phyloP scores from a whole-genome alignment of 1,140 invertebrate genomes.

The Druon quercuslanigerum region DNA sequence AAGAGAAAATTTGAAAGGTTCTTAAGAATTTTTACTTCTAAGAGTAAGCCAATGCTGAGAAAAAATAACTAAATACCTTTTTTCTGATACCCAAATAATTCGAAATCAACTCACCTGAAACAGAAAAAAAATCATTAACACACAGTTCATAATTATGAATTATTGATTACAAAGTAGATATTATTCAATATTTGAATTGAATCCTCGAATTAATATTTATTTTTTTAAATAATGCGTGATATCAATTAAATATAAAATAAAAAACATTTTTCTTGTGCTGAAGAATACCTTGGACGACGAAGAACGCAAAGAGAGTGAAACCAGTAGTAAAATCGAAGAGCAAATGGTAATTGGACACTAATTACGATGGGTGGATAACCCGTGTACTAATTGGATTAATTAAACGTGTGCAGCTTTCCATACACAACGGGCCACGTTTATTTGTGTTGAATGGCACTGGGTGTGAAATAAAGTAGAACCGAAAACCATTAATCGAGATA shows the following conservation, averaged over 20 bases:
- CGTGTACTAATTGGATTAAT: conserved; percentile 60
- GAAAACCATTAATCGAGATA: not conserved
- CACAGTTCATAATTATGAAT: no score
- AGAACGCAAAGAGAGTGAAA: conserved; percentile 25
- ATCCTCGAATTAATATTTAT: no score
- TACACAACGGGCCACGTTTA: not conserved
- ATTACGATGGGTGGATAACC: conserved; percentile 48
- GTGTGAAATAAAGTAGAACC: conserved; percentile 11
- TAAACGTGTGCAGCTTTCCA: conserved; percentile 37
- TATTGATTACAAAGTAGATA: no score
- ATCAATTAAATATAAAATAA: no score
- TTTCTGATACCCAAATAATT: not conserved
- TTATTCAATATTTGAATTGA: no score
- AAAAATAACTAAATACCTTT: not conserved
- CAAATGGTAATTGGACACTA: conserved; percentile 49
- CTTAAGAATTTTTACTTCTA: not conserved
- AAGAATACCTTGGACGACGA: not conserved
- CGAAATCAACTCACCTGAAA: conserved; percentile 31
- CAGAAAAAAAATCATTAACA: conserved; percentile 15
- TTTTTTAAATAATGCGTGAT: no score
- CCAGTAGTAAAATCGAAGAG: conserved; percentile 42
- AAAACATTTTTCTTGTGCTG: not conserved
- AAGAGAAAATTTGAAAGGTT: not conserved
- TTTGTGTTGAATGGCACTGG: not conserved
- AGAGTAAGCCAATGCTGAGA: no score